Evolutionary conservation across 2,888 invertebrate species (phyloP).

Genomic region (Lordiphosa andalusiaca): DNA sequence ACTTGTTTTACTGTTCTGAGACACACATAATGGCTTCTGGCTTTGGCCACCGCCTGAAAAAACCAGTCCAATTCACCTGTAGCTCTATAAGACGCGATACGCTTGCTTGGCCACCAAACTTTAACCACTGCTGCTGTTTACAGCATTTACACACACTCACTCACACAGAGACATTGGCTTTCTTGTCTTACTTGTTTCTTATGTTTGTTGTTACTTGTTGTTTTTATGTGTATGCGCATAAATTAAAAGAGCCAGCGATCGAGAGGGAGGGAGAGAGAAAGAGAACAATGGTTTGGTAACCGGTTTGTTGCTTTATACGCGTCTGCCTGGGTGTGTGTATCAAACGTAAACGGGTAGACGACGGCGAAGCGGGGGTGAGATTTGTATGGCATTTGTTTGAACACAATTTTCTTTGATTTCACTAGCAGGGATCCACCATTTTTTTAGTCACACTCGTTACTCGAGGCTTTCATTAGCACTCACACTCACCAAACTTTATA

Average conservation of each 20-base stretch:
- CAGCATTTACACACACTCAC: conserved; percentile 36
- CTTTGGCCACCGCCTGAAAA: conserved; percentile 49
- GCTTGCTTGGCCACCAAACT: conserved; percentile 45
- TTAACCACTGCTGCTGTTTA: conserved; percentile 42
- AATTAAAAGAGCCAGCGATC: conserved; percentile 55
- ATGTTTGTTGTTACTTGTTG: conserved; percentile 57
- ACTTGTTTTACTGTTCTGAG: conserved; percentile 36
- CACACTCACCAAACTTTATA: conserved; percentile 68
- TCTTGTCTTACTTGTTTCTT: conserved; percentile 70
- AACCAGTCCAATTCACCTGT: conserved; percentile 74
- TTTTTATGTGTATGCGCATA: conserved; percentile 54
- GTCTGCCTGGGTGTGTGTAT: conserved; percentile 45
- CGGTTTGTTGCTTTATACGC: conserved; percentile 59
- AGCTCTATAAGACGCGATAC: conserved; percentile 44
- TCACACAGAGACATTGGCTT: conserved; percentile 48
- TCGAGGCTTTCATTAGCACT: background rate
- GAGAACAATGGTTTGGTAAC: too few relatives aligned
- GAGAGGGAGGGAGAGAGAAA: conserved; percentile 10
- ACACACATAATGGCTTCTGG: conserved; percentile 19
- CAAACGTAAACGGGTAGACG: conserved; percentile 23
- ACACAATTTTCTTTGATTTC: conserved; percentile 21
- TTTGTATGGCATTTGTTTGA: conserved; percentile 38
- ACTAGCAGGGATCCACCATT: conserved; percentile 5
- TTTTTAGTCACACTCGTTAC: conserved; percentile 8
- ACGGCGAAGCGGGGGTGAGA: conserved; percentile 51